phyloP scores from a whole-genome alignment of 1,140 invertebrate species.

The Drosophila fuyamai region DNA sequence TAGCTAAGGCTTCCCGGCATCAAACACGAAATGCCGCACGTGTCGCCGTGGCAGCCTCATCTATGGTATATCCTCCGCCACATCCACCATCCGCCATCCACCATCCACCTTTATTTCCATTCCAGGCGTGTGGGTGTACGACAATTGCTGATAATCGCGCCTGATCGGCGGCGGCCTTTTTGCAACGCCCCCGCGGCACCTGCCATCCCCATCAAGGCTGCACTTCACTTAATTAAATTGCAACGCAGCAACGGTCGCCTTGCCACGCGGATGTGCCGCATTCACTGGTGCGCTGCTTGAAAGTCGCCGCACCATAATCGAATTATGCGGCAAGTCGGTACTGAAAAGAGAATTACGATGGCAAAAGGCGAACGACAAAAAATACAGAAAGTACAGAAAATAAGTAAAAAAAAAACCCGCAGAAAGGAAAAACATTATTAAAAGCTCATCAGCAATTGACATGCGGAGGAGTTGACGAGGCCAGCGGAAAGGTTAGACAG shows the following conservation, averaged over 20 bases:
- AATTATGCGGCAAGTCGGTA: constrained; percentile 75
- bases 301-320: constrained; percentile 77
- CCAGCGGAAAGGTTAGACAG: constrained; percentile 35
- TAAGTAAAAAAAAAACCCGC: background rate
- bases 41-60: constrained; percentile 39
- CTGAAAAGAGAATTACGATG: constrained; percentile 72
- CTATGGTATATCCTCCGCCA: constrained; percentile 8
- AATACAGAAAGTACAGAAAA: constrained; percentile 5
- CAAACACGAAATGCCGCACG: constrained; percentile 72
- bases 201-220: constrained; percentile 51
- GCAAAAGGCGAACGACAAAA: constrained; percentile 51
- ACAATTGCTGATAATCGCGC: constrained; percentile 74
- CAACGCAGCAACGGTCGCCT: constrained; percentile 66
- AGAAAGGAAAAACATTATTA: constrained; percentile 65
- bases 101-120: constrained; percentile 10
- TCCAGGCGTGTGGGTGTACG: constrained; percentile 38
- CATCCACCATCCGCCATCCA: background rate
- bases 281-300: constrained; percentile 52
- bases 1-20: constrained; percentile 35
- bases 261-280: constrained; percentile 61
- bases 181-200: constrained; percentile 33
- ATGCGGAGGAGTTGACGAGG: constrained; percentile 46
- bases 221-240: constrained; percentile 81
- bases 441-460: constrained; percentile 81
- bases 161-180: constrained; percentile 74